Base-by-base conservation (phyloP, 2,797 vertebrate genomes). In the Trichosurus vulpecula region DNA sequence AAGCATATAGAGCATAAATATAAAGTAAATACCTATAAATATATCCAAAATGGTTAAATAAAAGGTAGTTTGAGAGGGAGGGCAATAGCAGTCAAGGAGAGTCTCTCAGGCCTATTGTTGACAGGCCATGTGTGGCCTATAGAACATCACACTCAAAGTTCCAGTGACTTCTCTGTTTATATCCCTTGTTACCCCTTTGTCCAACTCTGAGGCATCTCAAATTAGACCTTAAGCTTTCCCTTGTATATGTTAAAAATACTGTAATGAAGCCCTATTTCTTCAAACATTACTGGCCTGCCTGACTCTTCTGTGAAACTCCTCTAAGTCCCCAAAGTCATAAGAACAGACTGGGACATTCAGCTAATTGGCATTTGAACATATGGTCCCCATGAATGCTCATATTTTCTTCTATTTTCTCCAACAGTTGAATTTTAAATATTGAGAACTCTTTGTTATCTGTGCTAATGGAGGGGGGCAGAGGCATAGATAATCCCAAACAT, bases 361-460 rank as follows among this genome's bases (percentile, higher is more conserved):
- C 92, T 55, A 54, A 51, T 0, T 51, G 74, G 53, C 92, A 95
- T 91, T 94, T 92, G 91, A 93, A 93, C 90, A 14, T 19, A n/a
- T 22, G 1, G 14, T 94, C 90, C 87, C 53, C 93, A 93, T 92
- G 74, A 87, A 87, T 87, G 41, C 25, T 87, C 91, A 94, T 47
- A 31, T 29, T 92, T 93, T 47, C 90, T 94, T 95, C 90, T 87
- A 22, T 52, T 12, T 54, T 92, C 41, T 93, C 66, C 95, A 93
- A 93, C 94, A 96, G 58, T 51, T n/a, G 61, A 96, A 93, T 91
- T 95, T 97, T 94, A 92, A 66, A 91, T 91, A 35, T 89, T 57
- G 90, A 22, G 22, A 91, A 92, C 74, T 90, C 91, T 90, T 94
- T 35, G 41, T 94, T 92, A 54, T 89, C 57, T 96, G 94, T 96